A percentile compares a stretch with the other conserved stretches of the same genome.
These are phyloP conservation scores for Palythoa heliodiscus DNA, from an alignment of 92 coral and sea anemone genomes.

Conservation along the genomic window DNA sequence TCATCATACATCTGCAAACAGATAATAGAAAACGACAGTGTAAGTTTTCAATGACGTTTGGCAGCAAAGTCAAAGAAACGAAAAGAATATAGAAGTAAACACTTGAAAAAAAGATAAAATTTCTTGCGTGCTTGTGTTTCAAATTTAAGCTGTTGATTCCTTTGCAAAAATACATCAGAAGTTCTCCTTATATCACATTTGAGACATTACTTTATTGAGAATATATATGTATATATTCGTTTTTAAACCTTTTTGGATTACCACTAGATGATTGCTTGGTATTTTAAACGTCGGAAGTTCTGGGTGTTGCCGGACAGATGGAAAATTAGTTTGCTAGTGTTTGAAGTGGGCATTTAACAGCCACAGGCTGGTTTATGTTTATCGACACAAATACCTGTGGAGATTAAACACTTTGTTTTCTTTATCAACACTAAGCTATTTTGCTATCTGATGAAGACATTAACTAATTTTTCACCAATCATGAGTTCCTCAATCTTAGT, in stretches of 20 bases:
- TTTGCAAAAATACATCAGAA: not conserved
- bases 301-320: not conserved
- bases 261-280: not conserved
- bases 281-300: not conserved
- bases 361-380: not conserved
- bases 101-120: constrained; percentile 5
- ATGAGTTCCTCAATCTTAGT: no score
- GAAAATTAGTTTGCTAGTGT: not conserved
- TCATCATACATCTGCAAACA: not conserved
- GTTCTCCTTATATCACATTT: not conserved
- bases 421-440: not conserved
- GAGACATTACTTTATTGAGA: not conserved
- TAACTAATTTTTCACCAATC: not conserved
- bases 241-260: no score
- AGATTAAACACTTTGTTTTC: not conserved
- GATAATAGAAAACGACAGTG: not conserved
- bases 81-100: not conserved
- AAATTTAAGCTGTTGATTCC: not conserved
- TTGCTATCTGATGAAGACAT: not conserved
- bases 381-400: not conserved
- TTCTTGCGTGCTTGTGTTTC: not conserved
- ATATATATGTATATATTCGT: not conserved
- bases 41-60: not conserved
- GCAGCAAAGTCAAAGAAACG: not conserved
- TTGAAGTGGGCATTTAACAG: not conserved